Base-by-base conservation (phyloP, 30 jellyfish, hydroid and myxozoan genomes). In the Hydractinia symbiolongicarpus region DNA sequence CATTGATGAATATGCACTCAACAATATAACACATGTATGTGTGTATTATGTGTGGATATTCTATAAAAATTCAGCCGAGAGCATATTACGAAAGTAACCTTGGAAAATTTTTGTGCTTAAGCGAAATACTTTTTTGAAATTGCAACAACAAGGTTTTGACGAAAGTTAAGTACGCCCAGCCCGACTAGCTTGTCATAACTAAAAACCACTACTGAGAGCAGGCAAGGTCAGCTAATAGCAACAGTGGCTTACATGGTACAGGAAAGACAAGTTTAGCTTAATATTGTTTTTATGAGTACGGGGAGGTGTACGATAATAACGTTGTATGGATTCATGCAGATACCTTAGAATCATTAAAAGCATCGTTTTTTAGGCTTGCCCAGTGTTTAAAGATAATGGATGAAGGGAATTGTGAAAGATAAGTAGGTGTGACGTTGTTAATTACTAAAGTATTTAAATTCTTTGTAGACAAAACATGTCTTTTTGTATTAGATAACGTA, bases 161-260 rank as follows among this genome's bases (percentile, higher is more conserved):
- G n/a, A n/a, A n/a, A n/a, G n/a, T n/a, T n/a, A n/a, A n/a, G n/a
- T n/a, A n/a, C n/a, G n/a, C n/a, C n/a, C n/a, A n/a, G n/a, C n/a
- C n/a, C n/a, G n/a, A n/a, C n/a, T n/a, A n/a, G n/a, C n/a, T n/a
- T n/a, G n/a, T n/a, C n/a, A n/a, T n/a, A n/a, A n/a, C n/a, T n/a
- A n/a, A n/a, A n/a, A n/a, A n/a, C n/a, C n/a, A n/a, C n/a, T n/a
- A n/a, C n/a, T n/a, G n/a, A 7, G 17, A 6, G 8, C 40, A 6
- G 7, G 2, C 9, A 8, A 7, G 40, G 17, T 64, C 9, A 8
- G 0, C 19, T 0, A 7, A 13, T 64, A 6, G 74, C 74, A n/a
- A 64, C 74, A 64, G 84, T 86, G 94, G 94, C 68, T 57, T 85
- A 8, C 87, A 83, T 54, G 94, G 94, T 6, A 85, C 80, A 10